These are phyloP conservation scores for Lumbricus terrestris DNA, from an alignment of 2,888 invertebrate species.

Conservation along the genomic window DNA sequence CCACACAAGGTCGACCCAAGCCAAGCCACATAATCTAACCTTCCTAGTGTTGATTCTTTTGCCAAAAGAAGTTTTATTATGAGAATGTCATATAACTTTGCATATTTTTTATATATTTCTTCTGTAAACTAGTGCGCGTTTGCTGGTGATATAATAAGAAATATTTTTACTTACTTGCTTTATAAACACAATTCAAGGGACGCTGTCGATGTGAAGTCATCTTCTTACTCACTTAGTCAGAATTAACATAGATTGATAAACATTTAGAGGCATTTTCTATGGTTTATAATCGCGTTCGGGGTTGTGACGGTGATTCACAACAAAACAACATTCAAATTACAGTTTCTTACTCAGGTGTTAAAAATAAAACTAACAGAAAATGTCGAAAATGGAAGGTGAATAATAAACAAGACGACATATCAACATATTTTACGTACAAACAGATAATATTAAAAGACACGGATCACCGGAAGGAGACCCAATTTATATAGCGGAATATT, in stretches of 20 bases:
- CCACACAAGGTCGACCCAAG: no score
- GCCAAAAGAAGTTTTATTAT: no score
- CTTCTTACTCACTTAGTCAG: neutral
- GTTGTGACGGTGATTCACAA: neutral
- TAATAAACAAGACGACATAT: neutral
- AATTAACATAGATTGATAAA: neutral
- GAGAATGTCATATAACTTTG: no score
- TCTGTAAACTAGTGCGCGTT: no score
- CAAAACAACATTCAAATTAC: neutral
- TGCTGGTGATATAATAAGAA: no score
- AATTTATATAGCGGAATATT: neutral
- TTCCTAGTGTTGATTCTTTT: no score
- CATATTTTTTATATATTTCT: no score
- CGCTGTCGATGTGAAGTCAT: no score
- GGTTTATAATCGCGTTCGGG: neutral
- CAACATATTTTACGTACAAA: neutral
- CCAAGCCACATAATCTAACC: no score
- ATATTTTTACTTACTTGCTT: no score
- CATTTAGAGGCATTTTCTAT: neutral
- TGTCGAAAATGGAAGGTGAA: slow-evolving; percentile 29
- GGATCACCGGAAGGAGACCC: neutral
- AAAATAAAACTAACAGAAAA: neutral
- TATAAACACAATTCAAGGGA: no score
- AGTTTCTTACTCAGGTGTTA: neutral
- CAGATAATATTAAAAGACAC: neutral